phyloP scores from a whole-genome alignment of 1,140 invertebrate species.

The Brachionus rotundiformis region DNA sequence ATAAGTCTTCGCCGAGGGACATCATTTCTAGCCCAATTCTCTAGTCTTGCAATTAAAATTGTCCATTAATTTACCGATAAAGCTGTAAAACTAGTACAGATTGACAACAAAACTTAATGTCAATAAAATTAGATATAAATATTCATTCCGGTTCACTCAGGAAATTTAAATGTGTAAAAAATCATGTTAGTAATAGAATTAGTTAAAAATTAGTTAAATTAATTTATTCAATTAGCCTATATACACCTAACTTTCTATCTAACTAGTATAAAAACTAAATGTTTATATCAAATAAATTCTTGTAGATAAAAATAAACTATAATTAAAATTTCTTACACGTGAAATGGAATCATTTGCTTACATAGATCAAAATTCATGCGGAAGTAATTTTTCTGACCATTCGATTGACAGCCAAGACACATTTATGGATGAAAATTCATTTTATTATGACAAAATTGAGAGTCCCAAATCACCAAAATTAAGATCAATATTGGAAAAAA shows the following conservation, averaged over 20 bases:
- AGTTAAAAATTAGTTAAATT: slow-evolving; percentile 14
- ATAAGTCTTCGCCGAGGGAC: neutral
- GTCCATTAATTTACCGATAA: neutral
- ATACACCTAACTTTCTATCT: neutral
- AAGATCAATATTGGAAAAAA: neutral
- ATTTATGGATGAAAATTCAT: neutral
- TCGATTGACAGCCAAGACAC: neutral
- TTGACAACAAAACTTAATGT: neutral
- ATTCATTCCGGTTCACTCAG: slow-evolving; percentile 42
- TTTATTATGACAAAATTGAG: slow-evolving; percentile 7
- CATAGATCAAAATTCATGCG: slow-evolving; percentile 15
- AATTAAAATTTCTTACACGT: neutral
- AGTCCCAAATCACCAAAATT: neutral
- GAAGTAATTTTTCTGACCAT: slow-evolving; percentile 13
- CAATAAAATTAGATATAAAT: slow-evolving; percentile 13
- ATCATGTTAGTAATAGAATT: slow-evolving; percentile 38
- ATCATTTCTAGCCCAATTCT: neutral
- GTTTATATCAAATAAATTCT: neutral
- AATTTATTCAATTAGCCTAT: slow-evolving; percentile 8
- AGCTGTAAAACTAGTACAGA: neutral
- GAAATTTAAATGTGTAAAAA: slow-evolving; percentile 40
- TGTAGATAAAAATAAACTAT: neutral
- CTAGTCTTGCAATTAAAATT: neutral
- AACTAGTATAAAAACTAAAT: neutral
- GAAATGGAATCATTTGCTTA: neutral